Evolutionary conservation across 1,140 invertebrate genomes (phyloP).

Genomic region (Drosophila pandora): DNA sequence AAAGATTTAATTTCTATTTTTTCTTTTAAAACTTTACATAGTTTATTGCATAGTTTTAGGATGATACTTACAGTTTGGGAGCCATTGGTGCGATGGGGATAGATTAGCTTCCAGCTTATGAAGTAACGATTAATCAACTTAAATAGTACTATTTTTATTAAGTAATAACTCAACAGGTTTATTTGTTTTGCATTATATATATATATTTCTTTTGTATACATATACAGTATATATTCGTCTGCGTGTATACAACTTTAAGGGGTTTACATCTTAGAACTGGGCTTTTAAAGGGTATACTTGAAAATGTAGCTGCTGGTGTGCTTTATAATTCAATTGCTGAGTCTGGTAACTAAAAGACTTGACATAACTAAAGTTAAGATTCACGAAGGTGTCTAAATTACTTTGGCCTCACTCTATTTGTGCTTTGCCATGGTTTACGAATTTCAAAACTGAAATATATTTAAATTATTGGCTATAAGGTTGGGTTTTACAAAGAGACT

Average conservation of each 20-base stretch:
- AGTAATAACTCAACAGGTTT: neutral
- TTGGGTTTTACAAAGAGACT: slow-evolving; percentile 1
- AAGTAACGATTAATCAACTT: neutral
- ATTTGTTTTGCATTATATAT: slow-evolving; percentile 21
- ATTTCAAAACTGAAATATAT: neutral
- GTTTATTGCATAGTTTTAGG: neutral
- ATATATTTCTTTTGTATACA: slow-evolving; percentile 47
- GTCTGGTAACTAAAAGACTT: slow-evolving; percentile 33
- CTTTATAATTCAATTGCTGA: slow-evolving; percentile 16
- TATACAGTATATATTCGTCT: slow-evolving; percentile 46
- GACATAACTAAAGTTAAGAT: slow-evolving; percentile 22
- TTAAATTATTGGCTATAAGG: neutral
- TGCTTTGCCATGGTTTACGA: slow-evolving; percentile 18
- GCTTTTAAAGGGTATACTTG: slow-evolving; percentile 33
- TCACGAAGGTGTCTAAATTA: slow-evolving; percentile 18
- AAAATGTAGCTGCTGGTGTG: slow-evolving; percentile 28
- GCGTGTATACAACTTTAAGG: slow-evolving; percentile 34
- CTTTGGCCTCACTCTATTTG: slow-evolving; percentile 44
- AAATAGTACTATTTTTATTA: neutral
- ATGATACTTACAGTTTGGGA: neutral
- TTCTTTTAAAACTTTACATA: neutral
- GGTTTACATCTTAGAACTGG: slow-evolving; percentile 42
- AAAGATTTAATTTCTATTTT: neutral
- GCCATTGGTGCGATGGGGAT: neutral
- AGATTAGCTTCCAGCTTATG: neutral